Percentiles rank a stretch among this genome's conserved stretches.
Conservation (phyloP, 2,888 invertebrate genomes). For the Noctua pronuba region DNA sequence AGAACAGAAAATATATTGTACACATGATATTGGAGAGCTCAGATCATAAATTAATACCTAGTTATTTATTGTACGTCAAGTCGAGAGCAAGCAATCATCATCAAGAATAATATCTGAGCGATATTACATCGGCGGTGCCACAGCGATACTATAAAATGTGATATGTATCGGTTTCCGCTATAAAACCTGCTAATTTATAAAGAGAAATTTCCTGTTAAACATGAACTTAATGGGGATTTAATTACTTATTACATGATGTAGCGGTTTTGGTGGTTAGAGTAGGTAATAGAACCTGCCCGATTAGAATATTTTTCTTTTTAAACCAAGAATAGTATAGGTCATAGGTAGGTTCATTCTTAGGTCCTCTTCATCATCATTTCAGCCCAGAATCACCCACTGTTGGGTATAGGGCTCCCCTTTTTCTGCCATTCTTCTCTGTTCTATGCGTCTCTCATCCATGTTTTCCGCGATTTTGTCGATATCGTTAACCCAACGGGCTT, state of each 20-base stretch:
- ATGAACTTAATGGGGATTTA: constrained; percentile 16
- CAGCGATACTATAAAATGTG: constrained; percentile 13
- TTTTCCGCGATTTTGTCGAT: too few relatives aligned
- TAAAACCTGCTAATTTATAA: constrained; percentile 36
- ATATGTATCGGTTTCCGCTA: constrained; percentile 26
- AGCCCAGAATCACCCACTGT: too few relatives aligned
- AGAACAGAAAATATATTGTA: constrained; percentile 56
- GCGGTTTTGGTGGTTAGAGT: neutral
- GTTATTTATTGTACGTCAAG: constrained; percentile 39
- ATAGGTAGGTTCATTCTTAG: neutral
- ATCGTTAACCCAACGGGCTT: neutral
- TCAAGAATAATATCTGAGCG: constrained; percentile 21
- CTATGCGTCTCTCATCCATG: too few relatives aligned
- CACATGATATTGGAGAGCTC: constrained; percentile 51
- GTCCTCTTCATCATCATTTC: neutral
- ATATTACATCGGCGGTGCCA: constrained; percentile 15
- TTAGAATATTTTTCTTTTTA: neutral
- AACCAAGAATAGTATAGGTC: neutral
- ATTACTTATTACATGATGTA: constrained; percentile 1
- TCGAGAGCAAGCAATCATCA: constrained; percentile 36
- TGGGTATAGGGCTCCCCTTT: too few relatives aligned
- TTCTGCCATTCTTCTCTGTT: too few relatives aligned
- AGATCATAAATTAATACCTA: constrained; percentile 46
- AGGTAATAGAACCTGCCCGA: neutral
- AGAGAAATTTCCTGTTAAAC: constrained; percentile 15